Percentiles rank a stretch among this genome's conserved stretches.
Conservation (phyloP, 2,797 vertebrate species). For the Miichthys miiuy region DNA sequence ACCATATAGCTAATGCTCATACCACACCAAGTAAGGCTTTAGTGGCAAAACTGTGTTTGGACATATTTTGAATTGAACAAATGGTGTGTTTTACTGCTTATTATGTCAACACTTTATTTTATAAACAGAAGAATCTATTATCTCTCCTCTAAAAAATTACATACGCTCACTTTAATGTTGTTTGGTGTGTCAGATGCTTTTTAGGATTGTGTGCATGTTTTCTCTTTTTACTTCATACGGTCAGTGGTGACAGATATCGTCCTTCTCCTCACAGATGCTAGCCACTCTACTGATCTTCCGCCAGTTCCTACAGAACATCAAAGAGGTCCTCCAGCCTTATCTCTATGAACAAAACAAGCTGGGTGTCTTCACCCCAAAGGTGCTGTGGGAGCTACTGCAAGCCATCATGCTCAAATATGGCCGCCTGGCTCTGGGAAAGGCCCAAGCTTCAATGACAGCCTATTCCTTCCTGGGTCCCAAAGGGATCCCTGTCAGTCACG, state of each 20-base stretch:
- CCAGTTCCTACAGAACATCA: constrained; percentile 93
- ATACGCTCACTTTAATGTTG: background rate
- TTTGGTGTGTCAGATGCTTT: background rate
- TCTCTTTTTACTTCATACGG: background rate
- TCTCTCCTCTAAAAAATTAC: background rate
- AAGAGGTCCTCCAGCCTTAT: constrained; percentile 93
- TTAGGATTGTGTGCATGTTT: background rate
- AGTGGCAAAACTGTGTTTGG: background rate
- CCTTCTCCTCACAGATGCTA: constrained; percentile 86
- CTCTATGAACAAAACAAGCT: constrained; percentile 90
- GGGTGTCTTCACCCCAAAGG: constrained; percentile 86
- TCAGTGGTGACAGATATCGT: constrained; percentile 28
- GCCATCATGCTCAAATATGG: constrained; percentile 83
- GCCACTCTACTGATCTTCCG: constrained; percentile 95
- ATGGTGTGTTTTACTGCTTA: background rate
- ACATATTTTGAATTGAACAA: too few relatives aligned
- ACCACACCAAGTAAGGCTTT: background rate
- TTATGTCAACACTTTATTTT: background rate
- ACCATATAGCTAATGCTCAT: too few relatives aligned
- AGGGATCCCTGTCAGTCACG: constrained; percentile 59
- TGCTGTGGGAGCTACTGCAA: constrained; percentile 85
- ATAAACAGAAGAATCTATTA: background rate
- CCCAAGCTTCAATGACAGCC: constrained; percentile 76
- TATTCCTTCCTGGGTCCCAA: constrained; percentile 71
- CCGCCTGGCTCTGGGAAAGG: constrained; percentile 75